Evolutionary conservation across 2,888 invertebrate species (phyloP), one percentile per base, ranked within the genome.

Genomic region (Hyppa rectilinea): DNA sequence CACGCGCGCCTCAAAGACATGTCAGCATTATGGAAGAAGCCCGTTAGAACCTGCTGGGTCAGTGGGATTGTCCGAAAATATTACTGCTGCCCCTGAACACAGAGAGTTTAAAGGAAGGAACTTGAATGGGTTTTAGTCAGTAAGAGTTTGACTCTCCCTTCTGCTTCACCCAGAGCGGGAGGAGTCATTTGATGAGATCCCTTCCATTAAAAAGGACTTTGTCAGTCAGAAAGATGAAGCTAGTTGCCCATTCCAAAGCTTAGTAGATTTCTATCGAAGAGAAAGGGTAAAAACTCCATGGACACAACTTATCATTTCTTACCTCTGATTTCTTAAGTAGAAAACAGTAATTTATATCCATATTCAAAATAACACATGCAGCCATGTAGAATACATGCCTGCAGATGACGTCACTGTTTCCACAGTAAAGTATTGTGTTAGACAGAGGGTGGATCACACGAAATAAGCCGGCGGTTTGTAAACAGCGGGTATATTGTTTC

Each of bases 401-500:
- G 79, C 67, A 59, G 36, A 52, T 82, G 83, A 82, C 74, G 80
- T 79, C 68, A 72, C 53, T 69, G 71, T 82, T 82, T 82, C 82
- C 82, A 75, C 78, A 80, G 77, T 47, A 76, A 83, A 87, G 86
- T 88, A 88, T 88, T 88, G 80, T 87, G 84, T 83, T 71, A 83
- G 83, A 75, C 81, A 82, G 84, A 76, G 71, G 81, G 78, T 31
- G 84, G 85, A 85, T 87, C 82, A 84, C 86, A 82, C 84, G 71
- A 87, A 90, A 91, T 90, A 90, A 88, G 82, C 84, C 75, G 74
- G 81, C 77, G 80, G 87, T 85, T 82, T 84, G 91, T 87, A 90
- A 89, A 90, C 87, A 91, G 71, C 69, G 76, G 71, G 89, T 81
- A 86, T 91, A 91, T 91, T 91, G 91, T 91, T 89, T 88, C 89